A percentile compares a stretch with the other conserved stretches of the same genome.
Evolutionary conservation across 1,140 invertebrate genomes (phyloP).

Genomic region (Drosophila aff.): DNA sequence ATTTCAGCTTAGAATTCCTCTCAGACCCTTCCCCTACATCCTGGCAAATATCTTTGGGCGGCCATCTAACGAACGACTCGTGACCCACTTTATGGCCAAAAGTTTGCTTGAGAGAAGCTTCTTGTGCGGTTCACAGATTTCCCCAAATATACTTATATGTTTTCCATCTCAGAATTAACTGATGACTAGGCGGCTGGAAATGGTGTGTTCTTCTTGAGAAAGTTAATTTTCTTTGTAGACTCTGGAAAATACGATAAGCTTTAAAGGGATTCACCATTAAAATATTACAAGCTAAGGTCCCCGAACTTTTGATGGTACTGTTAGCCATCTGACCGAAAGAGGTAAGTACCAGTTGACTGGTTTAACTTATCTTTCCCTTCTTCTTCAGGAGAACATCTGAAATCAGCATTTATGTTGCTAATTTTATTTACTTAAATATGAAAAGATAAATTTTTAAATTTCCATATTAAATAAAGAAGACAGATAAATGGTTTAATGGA

Average conservation of each 20-base stretch:
- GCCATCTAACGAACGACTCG: slow-evolving; percentile 29
- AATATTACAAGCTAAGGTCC: too few species aligned
- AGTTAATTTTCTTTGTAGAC: neutral
- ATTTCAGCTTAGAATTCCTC: slow-evolving; percentile 7
- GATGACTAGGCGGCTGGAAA: slow-evolving; percentile 1
- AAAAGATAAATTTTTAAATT: too few species aligned
- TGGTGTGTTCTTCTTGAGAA: neutral
- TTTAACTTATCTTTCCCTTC: too few species aligned
- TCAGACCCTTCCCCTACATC: neutral
- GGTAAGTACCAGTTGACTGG: neutral
- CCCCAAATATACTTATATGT: neutral
- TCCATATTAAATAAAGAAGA: too few species aligned
- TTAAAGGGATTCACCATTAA: neutral
- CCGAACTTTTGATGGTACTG: neutral
- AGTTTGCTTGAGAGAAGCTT: slow-evolving; percentile 4
- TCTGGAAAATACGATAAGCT: neutral
- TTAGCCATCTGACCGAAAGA: neutral
- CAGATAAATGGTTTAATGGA: too few species aligned
- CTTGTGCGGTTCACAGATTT: slow-evolving; percentile 14
- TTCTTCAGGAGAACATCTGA: too few species aligned
- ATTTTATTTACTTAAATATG: too few species aligned
- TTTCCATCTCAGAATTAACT: slow-evolving; percentile 12
- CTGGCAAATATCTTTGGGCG: slow-evolving; percentile 21
- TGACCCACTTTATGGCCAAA: slow-evolving; percentile 35
- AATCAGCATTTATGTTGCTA: too few species aligned